Conservation (phyloP, 1,140 invertebrate genomes). For the Trinorchestia longiramus region DNA sequence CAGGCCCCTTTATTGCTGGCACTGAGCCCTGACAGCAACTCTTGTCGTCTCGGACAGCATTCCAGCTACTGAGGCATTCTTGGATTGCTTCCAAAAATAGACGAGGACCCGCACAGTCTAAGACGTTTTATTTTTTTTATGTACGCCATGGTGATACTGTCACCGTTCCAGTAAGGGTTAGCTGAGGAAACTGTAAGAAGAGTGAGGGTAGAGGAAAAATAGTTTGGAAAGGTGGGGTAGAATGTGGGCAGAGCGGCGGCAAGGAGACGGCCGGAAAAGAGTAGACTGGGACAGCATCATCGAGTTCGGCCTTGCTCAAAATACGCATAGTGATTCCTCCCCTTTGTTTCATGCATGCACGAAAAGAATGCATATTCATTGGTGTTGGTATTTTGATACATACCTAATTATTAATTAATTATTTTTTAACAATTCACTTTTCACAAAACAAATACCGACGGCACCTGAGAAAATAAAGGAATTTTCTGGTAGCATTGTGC, state of each 20-base stretch:
- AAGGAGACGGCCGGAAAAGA: too few species aligned
- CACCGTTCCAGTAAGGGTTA: background rate
- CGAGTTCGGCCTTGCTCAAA: too few species aligned
- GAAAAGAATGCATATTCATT: too few species aligned
- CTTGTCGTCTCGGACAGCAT: background rate
- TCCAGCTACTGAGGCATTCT: background rate
- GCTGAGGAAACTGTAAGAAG: background rate
- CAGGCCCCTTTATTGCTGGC: constrained; percentile 31
- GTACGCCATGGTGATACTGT: background rate
- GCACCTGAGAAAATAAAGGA: background rate
- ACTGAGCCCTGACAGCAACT: constrained; percentile 34
- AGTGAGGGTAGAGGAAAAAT: background rate
- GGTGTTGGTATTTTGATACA: too few species aligned
- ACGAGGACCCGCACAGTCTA: background rate
- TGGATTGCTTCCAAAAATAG: constrained; percentile 26
- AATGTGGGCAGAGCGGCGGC: background rate
- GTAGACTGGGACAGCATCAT: too few species aligned
- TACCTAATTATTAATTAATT: background rate
- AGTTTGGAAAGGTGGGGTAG: background rate
- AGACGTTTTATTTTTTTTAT: background rate
- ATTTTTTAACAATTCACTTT: background rate
- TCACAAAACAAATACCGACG: background rate
- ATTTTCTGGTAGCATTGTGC: background rate
- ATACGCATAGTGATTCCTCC: background rate
- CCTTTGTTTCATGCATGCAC: too few species aligned